Evolutionary conservation across 1,140 invertebrate genomes (phyloP).

Genomic region (Pectinophora gossypiella): DNA sequence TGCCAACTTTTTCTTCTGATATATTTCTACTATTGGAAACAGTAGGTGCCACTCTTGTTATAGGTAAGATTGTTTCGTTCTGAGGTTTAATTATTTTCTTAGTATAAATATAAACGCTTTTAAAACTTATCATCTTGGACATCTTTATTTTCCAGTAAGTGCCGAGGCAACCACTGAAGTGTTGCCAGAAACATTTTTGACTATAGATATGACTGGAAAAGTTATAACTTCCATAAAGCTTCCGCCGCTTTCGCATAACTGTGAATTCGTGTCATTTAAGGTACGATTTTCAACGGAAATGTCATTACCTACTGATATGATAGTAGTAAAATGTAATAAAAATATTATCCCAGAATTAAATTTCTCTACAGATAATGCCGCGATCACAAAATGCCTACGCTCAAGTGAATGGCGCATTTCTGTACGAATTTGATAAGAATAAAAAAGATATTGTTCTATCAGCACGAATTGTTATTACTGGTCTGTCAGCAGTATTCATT

Average conservation of each 20-base stretch:
- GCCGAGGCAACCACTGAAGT: constrained; percentile 27
- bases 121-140: too few species aligned
- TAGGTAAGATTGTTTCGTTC: constrained; percentile 60
- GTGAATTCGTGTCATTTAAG: constrained; percentile 77
- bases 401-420: constrained; percentile 82
- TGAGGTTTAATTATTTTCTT: background rate
- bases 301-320: too few species aligned
- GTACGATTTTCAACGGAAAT: constrained; percentile 63
- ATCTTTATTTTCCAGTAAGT: constrained; percentile 16
- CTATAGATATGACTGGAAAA: constrained; percentile 79
- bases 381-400: constrained; percentile 84
- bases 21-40: constrained; percentile 83
- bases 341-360: too few species aligned
- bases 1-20: constrained; percentile 85
- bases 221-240: constrained; percentile 78
- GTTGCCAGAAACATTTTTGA: constrained; percentile 74
- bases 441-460: constrained; percentile 47
- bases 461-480: constrained; percentile 78
- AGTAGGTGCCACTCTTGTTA: constrained; percentile 76
- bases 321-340: too few species aligned
- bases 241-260: constrained; percentile 62
- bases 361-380: constrained; percentile 79
- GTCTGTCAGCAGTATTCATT: constrained; percentile 80
- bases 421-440: constrained; percentile 75
- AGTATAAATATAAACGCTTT: too few species aligned